A percentile compares a stretch with the other conserved stretches of the same genome.
phyloP scores from a whole-genome alignment of 2,113 vertebrate species.

The Eulacestoma nigropectus region DNA sequence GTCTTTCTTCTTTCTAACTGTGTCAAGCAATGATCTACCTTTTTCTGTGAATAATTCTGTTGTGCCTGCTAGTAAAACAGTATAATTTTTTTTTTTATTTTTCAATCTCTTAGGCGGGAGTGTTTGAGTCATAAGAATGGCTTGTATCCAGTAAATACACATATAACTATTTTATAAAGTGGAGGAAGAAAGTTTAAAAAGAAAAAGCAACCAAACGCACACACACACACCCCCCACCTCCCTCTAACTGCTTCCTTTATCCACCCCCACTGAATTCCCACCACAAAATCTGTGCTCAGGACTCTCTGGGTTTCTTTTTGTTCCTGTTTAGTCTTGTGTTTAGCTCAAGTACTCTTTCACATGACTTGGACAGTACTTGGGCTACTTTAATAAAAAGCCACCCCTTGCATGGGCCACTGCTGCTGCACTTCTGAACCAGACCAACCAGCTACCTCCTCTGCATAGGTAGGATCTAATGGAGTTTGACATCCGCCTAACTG shows the following conservation, averaged over 20 bases:
- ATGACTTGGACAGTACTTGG: neutral
- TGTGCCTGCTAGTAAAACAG: neutral
- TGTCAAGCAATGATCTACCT: neutral
- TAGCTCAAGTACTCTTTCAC: neutral
- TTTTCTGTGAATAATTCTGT: neutral
- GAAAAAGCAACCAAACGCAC: neutral
- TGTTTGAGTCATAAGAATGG: neutral
- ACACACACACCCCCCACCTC: neutral
- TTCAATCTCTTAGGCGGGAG: neutral
- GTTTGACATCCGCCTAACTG: neutral
- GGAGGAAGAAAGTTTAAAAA: neutral
- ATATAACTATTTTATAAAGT: neutral
- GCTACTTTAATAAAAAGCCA: neutral
- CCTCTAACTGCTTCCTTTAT: neutral
- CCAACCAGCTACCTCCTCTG: neutral
- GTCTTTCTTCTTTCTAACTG: neutral
- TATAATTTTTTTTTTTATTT: neutral
- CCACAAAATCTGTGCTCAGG: neutral
- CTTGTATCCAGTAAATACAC: neutral
- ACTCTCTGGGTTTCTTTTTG: neutral
- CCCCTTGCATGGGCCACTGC: neutral
- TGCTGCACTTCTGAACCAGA: neutral
- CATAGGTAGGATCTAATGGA: neutral
- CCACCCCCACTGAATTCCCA: neutral
- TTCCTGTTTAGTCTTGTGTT: neutral